Conservation (phyloP, 1,140 invertebrate genomes). For the Cotesia vestalis region DNA sequence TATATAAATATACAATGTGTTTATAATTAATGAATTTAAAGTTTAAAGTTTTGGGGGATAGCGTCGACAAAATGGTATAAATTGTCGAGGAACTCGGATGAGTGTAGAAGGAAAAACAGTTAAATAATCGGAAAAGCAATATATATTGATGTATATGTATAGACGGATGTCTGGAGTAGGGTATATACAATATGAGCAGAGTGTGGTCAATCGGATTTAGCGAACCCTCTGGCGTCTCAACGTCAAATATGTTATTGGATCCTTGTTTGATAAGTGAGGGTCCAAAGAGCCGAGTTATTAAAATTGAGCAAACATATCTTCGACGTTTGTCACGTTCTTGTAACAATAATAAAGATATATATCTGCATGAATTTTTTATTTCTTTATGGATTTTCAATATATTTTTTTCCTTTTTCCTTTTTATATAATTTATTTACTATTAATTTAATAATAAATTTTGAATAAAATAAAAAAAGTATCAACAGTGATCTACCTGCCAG, state of each 20-base stretch:
- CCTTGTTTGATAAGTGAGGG: slow-evolving; percentile 48
- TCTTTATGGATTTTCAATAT: no score
- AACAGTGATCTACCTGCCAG: no score
- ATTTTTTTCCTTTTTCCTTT: no score
- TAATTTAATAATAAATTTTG: no score
- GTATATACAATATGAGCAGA: slow-evolving; percentile 55
- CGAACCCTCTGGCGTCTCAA: slow-evolving; percentile 49
- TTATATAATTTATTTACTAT: no score
- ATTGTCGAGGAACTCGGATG: no score
- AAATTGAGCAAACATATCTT: slow-evolving; percentile 15
- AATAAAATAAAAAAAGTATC: no score
- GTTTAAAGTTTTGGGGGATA: no score
- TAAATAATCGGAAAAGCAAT: slow-evolving; percentile 21
- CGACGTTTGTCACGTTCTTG: not conserved
- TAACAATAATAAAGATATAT: slow-evolving; percentile 6
- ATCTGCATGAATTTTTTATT: no score
- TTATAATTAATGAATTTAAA: no score
- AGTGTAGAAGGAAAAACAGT: slow-evolving; percentile 12
- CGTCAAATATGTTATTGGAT: slow-evolving; percentile 64
- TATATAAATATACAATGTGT: no score
- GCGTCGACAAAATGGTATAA: no score
- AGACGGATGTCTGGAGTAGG: slow-evolving; percentile 39
- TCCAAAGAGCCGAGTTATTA: slow-evolving; percentile 22
- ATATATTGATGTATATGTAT: slow-evolving; percentile 10
- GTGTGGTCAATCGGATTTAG: slow-evolving; percentile 63